Evolutionary conservation across 2,888 invertebrate species (phyloP).

Genomic region (Opisthograptis luteolata): DNA sequence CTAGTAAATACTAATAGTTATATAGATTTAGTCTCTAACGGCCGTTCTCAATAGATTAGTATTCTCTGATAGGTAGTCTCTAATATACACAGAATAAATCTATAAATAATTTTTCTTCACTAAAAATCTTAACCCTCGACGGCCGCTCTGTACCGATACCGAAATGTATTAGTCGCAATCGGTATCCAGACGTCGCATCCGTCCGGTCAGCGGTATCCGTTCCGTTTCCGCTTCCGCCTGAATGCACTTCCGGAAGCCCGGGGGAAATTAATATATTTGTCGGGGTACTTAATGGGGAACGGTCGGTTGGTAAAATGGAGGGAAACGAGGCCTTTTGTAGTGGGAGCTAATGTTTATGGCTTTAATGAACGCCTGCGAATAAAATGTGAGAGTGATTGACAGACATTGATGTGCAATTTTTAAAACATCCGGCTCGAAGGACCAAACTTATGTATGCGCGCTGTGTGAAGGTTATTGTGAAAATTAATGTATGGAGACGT

Average conservation of each 20-base stretch:
- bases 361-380: conserved; percentile 1
- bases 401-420: too few relatives aligned
- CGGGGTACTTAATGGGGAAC: conserved; percentile 25
- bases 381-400: not conserved
- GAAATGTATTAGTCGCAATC: conserved; percentile 69
- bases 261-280: conserved; percentile 40
- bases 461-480: too few relatives aligned
- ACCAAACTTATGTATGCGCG: too few relatives aligned
- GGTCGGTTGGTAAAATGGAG: conserved; percentile 2
- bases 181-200: conserved; percentile 65
- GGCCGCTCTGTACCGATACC: conserved; percentile 14
- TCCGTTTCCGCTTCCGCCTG: conserved; percentile 57
- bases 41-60: too few relatives aligned
- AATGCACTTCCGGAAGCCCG: conserved; percentile 51
- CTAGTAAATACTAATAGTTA: too few relatives aligned
- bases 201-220: conserved; percentile 64
- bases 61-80: too few relatives aligned
- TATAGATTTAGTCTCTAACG: too few relatives aligned
- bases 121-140: conserved; percentile 25
- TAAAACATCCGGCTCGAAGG: too few relatives aligned
- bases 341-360: conserved; percentile 11
- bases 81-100: too few relatives aligned
- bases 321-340: conserved; percentile 11
- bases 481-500: too few relatives aligned
- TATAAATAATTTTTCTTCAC: not conserved